Evolutionary conservation across 2,797 vertebrate species (phyloP).

Genomic region (Florisuga fusca): DNA sequence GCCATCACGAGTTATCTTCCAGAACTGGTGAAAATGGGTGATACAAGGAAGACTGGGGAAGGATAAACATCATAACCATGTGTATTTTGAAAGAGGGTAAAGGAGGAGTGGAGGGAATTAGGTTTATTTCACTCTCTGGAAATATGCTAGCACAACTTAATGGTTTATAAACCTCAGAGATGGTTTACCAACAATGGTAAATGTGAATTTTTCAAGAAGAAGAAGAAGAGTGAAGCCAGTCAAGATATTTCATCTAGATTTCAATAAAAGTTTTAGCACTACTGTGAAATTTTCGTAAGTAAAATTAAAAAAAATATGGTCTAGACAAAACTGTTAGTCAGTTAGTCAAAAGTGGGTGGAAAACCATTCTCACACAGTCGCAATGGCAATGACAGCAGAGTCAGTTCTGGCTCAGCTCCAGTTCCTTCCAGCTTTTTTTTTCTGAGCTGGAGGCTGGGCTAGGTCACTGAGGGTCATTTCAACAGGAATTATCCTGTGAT

Average conservation of each 20-base stretch:
- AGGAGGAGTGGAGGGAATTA: not conserved
- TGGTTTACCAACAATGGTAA: accelerated
- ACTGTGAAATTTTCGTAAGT: not conserved
- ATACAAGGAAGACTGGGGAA: not conserved
- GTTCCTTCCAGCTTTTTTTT: not conserved
- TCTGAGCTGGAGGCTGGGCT: not conserved
- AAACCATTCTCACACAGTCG: not conserved
- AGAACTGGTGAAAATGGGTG: not conserved
- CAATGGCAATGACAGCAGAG: not conserved
- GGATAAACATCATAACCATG: not conserved
- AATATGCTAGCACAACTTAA: not conserved
- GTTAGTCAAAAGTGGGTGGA: not conserved
- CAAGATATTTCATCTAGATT: not conserved
- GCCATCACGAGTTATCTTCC: not conserved
- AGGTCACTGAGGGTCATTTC: not conserved
- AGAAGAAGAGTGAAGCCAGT: not conserved
- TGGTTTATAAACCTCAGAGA: not conserved
- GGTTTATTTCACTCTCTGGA: not conserved
- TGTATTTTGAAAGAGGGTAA: not conserved
- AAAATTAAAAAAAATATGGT: not conserved
- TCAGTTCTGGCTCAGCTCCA: not conserved
- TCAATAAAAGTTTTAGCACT: not conserved
- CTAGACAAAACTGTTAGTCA: not conserved
- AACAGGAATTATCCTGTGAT: not conserved
- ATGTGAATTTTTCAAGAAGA: not conserved